Evolutionary conservation across 2,113 vertebrate genomes (phyloP), one percentile per base, ranked within the genome.

Genomic region (Cepphus grylle): DNA sequence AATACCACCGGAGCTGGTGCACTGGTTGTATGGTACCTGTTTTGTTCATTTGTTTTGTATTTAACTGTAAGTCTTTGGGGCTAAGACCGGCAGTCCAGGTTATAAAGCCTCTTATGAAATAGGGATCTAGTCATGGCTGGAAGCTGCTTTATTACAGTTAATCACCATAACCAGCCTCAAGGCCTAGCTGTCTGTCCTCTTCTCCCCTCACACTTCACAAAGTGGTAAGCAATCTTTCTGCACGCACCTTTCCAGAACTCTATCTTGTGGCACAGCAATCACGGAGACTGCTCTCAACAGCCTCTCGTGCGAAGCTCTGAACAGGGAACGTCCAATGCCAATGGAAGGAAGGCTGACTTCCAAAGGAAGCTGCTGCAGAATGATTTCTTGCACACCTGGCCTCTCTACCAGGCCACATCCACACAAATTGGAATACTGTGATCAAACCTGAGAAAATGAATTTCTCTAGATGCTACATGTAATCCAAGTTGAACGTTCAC

Each of bases 231-330:
- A 42, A 62, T 30, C 36, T 69, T 61, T 27, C 72, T 58, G 50
- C 19, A 6, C 7, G 2, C 1, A 12, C 32, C 55, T 58, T 70
- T 43, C 38, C 59, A 91, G 78, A 47, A 5, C 42, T 66, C 56
- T 45, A 0, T 26, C 61, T 47, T 0, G 0, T 32, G 38, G 9
- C 30, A 42, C 9, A 17, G 20, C 45, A 14, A 20, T 17, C 52
- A 25, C 0, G 9, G 0, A 23, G 8, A 30, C 34, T 4, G 2
- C 18, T 55, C 70, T 52, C 65, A 36, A 3, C 27, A 49, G 79
- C 34, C 36, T 81, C 47, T 21, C 18, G 52, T 23, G 67, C 61
- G 34, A 63, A 86, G 61, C 16, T 76, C 80, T 74, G 32, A 38
- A 42, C 0, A 53, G 32, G 49, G 38, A 65, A 45, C 4, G 18